These are phyloP conservation scores for Plumapathes pennacea DNA, from an alignment of 92 coral and sea anemone genomes.

Conservation along the genomic window DNA sequence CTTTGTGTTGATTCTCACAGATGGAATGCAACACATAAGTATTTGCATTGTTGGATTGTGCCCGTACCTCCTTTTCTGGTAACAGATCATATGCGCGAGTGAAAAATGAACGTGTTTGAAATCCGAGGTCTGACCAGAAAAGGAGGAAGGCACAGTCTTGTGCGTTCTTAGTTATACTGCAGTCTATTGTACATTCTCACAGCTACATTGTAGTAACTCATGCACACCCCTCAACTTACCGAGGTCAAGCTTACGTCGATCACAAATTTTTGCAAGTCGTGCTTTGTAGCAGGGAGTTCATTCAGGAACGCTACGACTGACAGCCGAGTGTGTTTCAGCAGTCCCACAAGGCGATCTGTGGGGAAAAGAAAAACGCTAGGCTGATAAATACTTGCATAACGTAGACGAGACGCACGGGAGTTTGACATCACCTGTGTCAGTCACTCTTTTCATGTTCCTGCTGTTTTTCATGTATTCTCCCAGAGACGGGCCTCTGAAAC, in stretches of 20 bases:
- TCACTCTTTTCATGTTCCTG: slow-evolving; percentile 78
- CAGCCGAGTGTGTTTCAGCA: slow-evolving; percentile 81
- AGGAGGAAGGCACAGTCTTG: background rate
- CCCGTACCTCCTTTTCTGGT: too few relatives aligned
- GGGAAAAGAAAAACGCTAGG: background rate
- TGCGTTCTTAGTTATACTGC: background rate
- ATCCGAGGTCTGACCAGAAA: background rate
- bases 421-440: slow-evolving; percentile 59
- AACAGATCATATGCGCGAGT: too few relatives aligned
- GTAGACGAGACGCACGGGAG: background rate
- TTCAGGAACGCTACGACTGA: slow-evolving; percentile 96
- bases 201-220: too few relatives aligned
- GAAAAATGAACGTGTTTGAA: background rate
- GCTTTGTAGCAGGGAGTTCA: slow-evolving; percentile 85
- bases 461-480: slow-evolving; percentile 88
- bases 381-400: background rate
- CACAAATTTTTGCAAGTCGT: slow-evolving; percentile 70
- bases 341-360: slow-evolving; percentile 52
- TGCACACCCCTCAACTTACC: slow-evolving; percentile 71
- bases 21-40: too few relatives aligned
- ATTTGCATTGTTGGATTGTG: too few relatives aligned
- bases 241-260: slow-evolving; percentile 78
- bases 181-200: too few relatives aligned
- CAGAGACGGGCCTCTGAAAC: slow-evolving; percentile 66
- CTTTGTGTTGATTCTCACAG: background rate